Base-by-base conservation (phyloP, 2,888 invertebrate species). In the Meteorus colon region DNA sequence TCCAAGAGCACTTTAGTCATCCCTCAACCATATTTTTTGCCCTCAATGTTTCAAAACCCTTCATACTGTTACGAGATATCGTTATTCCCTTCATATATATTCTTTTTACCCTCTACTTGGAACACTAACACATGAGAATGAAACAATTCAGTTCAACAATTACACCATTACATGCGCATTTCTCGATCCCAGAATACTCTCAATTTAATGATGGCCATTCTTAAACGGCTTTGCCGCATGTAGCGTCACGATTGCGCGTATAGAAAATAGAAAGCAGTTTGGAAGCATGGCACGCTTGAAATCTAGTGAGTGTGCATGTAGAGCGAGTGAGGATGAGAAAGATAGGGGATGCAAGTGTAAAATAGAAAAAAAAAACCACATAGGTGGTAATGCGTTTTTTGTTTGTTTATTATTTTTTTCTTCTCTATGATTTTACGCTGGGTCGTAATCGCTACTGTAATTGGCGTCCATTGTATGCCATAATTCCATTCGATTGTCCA, bases 391-490 rank as follows among this genome's bases (percentile, higher is more conserved):
- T 29, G 4, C n/a, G 12, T n/a, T 62, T 63, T 63, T 63, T 63
- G 14, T 63, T 19, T 62, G 0, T 62, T 14, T 31, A 8, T 27
- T n/a, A 19, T 16, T 34, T 34, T 63, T 34, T 31, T 34, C 29
- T 31, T 3, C 5, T n/a, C 31, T 31, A 65, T 37, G 37, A 65
- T 41, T 37, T n/a, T 12, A 24, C 41, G 37, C 41, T n/a, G 24
- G 37, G 77, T 82, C 74, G 83, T 82, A 81, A 84, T 83, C 81
- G 80, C 72, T 79, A 80, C 80, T 80, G 81, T 81, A 82, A 83
- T 83, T 82, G 81, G 74, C 77, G 75, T 75, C 81, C 78, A 82
- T 83, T 84, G 82, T 83, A 79, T 80, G 73, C 37, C 31, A 55
- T 65, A 16, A 71, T 79, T 68, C 65, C 74, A 41, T 62, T 63